These are phyloP conservation scores for Drosophila trapezifrons DNA, from an alignment of 1,140 invertebrate species.

Conservation along the genomic window DNA sequence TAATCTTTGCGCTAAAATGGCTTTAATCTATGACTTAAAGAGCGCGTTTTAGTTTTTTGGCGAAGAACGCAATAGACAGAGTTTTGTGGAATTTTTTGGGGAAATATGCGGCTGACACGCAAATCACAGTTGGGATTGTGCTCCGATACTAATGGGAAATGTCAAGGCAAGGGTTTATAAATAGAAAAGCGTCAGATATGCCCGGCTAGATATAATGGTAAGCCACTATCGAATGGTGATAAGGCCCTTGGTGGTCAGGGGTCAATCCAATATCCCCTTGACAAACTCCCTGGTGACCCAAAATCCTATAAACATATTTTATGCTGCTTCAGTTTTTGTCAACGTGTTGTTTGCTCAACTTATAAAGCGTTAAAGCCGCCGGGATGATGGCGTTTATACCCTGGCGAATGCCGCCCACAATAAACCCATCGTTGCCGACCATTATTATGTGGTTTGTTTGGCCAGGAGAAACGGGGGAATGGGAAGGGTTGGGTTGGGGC, in stretches of 20 bases:
- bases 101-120: conserved; percentile 44
- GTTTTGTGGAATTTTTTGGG: not conserved
- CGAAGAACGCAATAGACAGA: conserved; percentile 39
- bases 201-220: not conserved
- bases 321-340: conserved; percentile 71
- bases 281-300: conserved; percentile 12
- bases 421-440: conserved; percentile 24
- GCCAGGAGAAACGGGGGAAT: conserved; percentile 5
- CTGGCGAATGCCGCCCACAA: conserved; percentile 44
- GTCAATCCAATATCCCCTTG: conserved; percentile 1
- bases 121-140: conserved; percentile 23
- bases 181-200: conserved; percentile 36
- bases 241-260: conserved; percentile 19
- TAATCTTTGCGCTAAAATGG: conserved; percentile 18
- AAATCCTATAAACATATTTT: conserved; percentile 70
- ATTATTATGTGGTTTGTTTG: conserved; percentile 71
- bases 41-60: not conserved
- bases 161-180: conserved; percentile 53
- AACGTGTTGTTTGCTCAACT: conserved; percentile 67
- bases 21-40: conserved; percentile 37
- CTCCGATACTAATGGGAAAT: conserved; percentile 37
- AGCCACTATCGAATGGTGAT: conserved; percentile 7
- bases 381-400: conserved; percentile 40
- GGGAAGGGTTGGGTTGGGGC: not conserved
- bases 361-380: conserved; percentile 64